Evolutionary conservation across 2,113 vertebrate genomes (phyloP).

Genomic region (Candoia aspera): DNA sequence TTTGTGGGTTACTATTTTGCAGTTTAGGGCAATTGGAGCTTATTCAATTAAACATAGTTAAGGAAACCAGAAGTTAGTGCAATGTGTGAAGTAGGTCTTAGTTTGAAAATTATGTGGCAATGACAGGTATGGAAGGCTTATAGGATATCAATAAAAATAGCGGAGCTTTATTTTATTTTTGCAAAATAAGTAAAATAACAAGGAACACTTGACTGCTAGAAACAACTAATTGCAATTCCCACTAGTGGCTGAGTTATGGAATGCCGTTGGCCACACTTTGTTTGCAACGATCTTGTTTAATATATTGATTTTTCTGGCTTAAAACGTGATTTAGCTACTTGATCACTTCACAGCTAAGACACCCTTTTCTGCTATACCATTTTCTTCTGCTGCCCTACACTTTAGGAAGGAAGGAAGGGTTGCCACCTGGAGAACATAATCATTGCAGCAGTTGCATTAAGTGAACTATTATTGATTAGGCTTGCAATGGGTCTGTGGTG

Average conservation of each 20-base stretch:
- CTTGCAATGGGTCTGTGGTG: neutral
- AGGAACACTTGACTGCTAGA: neutral
- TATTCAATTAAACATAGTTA: neutral
- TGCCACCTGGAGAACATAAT: too few relatives aligned
- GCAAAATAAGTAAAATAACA: neutral
- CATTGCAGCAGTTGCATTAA: neutral
- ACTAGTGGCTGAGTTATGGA: neutral
- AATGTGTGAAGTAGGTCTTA: neutral
- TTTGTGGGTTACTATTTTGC: neutral
- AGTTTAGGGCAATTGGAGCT: neutral
- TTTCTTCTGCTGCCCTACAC: neutral
- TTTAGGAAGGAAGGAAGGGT: neutral
- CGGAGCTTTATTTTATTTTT: too few relatives aligned
- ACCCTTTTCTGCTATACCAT: neutral
- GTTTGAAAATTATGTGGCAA: neutral
- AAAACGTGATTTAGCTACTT: neutral
- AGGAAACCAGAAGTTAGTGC: neutral
- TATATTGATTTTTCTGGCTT: neutral
- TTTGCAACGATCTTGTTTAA: neutral
- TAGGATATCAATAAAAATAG: neutral
- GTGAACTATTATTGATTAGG: neutral
- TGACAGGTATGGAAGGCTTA: neutral
- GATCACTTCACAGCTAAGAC: neutral
- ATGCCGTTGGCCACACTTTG: too few relatives aligned
- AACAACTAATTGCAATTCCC: neutral